Conservation (phyloP, 1,140 invertebrate species). For the Drosophila pectinifera region DNA sequence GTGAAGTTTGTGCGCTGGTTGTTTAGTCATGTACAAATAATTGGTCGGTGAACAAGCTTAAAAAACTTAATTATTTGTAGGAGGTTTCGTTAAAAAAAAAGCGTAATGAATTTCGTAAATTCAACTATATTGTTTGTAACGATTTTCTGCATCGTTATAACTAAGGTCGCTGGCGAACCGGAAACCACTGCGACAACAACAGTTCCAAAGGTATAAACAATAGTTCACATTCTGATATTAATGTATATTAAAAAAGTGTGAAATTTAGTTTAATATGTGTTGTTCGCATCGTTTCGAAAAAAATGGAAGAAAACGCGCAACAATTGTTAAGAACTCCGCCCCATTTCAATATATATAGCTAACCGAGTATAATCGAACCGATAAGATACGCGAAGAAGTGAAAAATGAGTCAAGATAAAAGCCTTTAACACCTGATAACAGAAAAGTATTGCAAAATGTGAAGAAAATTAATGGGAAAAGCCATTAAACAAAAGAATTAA, state of each 20-base stretch:
- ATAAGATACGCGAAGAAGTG: conserved; percentile 13
- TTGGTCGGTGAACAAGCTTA: conserved; percentile 28
- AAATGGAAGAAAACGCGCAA: neutral
- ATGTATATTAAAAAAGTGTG: neutral
- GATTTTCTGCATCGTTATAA: conserved; percentile 5
- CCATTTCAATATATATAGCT: neutral
- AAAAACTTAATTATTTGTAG: neutral
- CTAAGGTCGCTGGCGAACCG: neutral
- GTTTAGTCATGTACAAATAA: conserved; percentile 38
- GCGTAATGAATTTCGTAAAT: conserved; percentile 5
- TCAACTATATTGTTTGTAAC: conserved; percentile 4
- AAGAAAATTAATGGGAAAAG: neutral
- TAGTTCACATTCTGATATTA: too few relatives aligned
- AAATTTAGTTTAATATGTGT: neutral
- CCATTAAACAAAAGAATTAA: neutral
- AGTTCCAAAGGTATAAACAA: conserved; percentile 21
- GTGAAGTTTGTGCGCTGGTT: conserved; percentile 10
- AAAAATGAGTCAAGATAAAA: conserved; percentile 17
- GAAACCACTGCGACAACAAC: conserved; percentile 2
- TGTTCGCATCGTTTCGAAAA: neutral
- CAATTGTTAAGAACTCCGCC: neutral
- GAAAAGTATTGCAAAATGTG: neutral
- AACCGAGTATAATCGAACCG: conserved; percentile 13
- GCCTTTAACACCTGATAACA: conserved; percentile 16
- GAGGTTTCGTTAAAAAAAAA: neutral